Evolutionary conservation across 2,888 invertebrate species (phyloP).

Genomic region (Drosophila longiperda): DNA sequence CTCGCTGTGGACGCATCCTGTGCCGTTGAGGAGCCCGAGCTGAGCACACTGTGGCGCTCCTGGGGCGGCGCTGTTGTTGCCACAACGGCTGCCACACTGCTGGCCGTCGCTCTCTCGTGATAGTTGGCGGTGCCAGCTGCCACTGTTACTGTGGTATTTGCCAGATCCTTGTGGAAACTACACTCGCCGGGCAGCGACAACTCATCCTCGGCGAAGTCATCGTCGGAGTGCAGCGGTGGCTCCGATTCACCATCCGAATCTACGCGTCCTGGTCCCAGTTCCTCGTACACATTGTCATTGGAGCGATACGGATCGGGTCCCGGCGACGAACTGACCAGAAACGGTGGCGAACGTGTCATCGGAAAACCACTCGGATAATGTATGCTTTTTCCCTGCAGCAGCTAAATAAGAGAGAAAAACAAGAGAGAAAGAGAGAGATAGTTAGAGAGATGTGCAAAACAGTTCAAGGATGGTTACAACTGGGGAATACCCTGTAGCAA

Average conservation of each 20-base stretch:
- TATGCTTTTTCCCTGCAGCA: constrained; percentile 83
- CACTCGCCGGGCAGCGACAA: constrained; percentile 87
- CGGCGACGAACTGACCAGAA: constrained; percentile 90
- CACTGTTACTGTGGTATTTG: constrained; percentile 31
- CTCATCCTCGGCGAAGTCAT: constrained; percentile 94
- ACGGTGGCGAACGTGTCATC: constrained; percentile 87
- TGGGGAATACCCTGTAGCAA: background rate
- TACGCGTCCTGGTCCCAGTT: constrained; percentile 87
- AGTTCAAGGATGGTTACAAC: background rate
- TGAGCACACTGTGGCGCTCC: constrained; percentile 83
- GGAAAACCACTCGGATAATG: constrained; percentile 88
- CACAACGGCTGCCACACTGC: constrained; percentile 42
- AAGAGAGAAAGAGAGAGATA: constrained; percentile 9
- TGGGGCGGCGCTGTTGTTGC: constrained; percentile 46
- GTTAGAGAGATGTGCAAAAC: constrained; percentile 14
- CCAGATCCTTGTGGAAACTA: constrained; percentile 80
- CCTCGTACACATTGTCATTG: constrained; percentile 93
- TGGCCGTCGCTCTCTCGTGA: constrained; percentile 59
- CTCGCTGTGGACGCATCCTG: constrained; percentile 82
- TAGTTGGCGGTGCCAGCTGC: constrained; percentile 46
- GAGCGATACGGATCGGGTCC: constrained; percentile 88
- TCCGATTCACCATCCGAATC: constrained; percentile 88
- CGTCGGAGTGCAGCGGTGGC: constrained; percentile 90
- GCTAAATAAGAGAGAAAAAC: constrained; percentile 52
- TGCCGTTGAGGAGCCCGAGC: constrained; percentile 82